Evolutionary conservation across 1,140 invertebrate genomes (phyloP), one percentile per base, ranked within the genome.

Genomic region (Tetramorium simillimum): DNA sequence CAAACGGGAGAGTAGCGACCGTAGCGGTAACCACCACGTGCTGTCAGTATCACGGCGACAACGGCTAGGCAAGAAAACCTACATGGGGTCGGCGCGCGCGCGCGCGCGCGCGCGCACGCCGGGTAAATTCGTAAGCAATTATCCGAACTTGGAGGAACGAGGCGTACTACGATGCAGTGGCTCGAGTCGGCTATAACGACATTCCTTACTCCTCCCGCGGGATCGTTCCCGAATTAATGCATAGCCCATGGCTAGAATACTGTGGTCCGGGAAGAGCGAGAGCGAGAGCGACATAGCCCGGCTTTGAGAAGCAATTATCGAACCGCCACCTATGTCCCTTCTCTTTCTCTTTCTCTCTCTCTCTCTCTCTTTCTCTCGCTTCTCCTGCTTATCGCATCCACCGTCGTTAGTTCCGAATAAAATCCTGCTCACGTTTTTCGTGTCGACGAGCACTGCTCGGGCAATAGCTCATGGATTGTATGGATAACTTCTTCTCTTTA

Each of bases 201-300:
- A 91, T 92, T 92, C 90, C 92, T 92, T 92, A 91, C 91, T 92
- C 84, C 89, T 87, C 90, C 85, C 90, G 60, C 49, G 90, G 87
- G 88, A 92, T 90, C 89, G 85, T 89, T 91, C 63, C 77, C 85
- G 88, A 91, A 92, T 92, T 92, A 92, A 92, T 92, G 91, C 87
- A 91, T 86, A 89, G 84, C 78, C 63, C 88, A 86, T 92, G 89
- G 86, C 77, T 69, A n/a, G 89, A 89, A 92, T 92, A 67, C 58
- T 63, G 49, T 51, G n/a, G 63, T 72, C 56, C 24, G 10, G 14
- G 18, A 56, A 43, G 46, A 53, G 43, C 21, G 73, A 43, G 46
- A 53, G 43, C 21, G 73, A 80, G 51, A 33, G 40, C 58, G 14
- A 56, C 7, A 37, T 40, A 21, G 76, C 65, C 40, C 33, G 76